Percentiles rank a stretch among this genome's conserved stretches.
phyloP scores from a whole-genome alignment of 2,888 invertebrate genomes.

The Megaustenia siamemsis region DNA sequence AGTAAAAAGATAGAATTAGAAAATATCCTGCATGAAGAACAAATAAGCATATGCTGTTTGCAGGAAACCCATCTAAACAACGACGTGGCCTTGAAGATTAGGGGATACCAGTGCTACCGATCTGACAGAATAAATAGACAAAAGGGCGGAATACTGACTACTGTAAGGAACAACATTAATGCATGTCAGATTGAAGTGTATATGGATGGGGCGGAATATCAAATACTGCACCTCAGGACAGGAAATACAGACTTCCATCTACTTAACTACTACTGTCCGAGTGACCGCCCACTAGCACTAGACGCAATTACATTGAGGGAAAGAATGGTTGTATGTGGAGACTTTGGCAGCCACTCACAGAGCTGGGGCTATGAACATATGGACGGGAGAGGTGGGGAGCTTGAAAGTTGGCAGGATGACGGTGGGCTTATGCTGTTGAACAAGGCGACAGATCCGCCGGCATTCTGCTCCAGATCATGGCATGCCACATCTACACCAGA shows the following conservation, averaged over 20 bases:
- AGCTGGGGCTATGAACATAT: conserved; percentile 33
- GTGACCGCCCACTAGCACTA: conserved; percentile 16
- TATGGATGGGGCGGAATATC: conserved; percentile 42
- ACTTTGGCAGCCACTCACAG: conserved; percentile 45
- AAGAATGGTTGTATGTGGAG: not conserved
- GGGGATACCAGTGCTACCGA: conserved; percentile 46
- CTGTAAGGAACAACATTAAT: conserved; percentile 55
- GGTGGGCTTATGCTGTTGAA: conserved; percentile 16
- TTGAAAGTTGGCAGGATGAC: conserved; percentile 37
- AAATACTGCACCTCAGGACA: not conserved
- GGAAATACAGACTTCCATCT: not conserved
- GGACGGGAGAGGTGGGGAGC: conserved; percentile 37
- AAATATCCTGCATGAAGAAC: conserved; percentile 55
- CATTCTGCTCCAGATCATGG: no score
- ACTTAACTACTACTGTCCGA: conserved; percentile 6
- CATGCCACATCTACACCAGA: no score
- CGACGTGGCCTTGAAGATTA: conserved; percentile 49
- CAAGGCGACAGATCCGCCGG: conserved; percentile 10
- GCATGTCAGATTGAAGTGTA: conserved; percentile 43
- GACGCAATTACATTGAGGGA: no score
- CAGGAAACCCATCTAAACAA: conserved; percentile 56
- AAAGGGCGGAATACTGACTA: conserved; percentile 56
- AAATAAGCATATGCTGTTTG: conserved; percentile 54
- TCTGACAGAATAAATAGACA: no score
- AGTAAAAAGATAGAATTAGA: conserved; percentile 56